Percentiles rank a stretch among this genome's conserved stretches.
Evolutionary conservation across 2,888 invertebrate genomes (phyloP).

Genomic region (Dryobota labecula): DNA sequence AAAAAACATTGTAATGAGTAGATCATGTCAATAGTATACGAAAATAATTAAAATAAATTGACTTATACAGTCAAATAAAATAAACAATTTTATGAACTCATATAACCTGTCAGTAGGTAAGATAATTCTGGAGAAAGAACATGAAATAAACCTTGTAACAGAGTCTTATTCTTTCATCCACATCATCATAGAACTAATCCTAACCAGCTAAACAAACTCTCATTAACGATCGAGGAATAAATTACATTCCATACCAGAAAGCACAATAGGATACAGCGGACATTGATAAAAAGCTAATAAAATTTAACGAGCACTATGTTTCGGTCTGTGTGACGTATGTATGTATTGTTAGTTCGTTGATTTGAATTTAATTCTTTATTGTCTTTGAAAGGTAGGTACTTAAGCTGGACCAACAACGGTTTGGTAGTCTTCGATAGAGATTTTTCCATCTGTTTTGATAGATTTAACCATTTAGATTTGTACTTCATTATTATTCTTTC

Average conservation of each 20-base stretch:
- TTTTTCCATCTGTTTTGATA: background rate
- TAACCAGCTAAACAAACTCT: background rate
- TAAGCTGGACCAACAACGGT: background rate
- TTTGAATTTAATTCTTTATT: slow-evolving; percentile 39
- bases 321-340: slow-evolving; percentile 38
- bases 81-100: too few relatives aligned
- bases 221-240: slow-evolving; percentile 4
- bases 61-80: too few relatives aligned
- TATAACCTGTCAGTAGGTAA: too few relatives aligned
- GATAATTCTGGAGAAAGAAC: too few relatives aligned
- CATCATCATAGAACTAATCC: background rate
- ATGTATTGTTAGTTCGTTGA: slow-evolving; percentile 30
- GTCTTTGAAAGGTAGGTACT: background rate
- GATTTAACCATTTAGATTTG: background rate
- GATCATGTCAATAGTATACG: too few relatives aligned
- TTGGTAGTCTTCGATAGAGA: background rate
- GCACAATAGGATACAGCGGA: slow-evolving; percentile 23
- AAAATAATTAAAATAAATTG: too few relatives aligned
- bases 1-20: too few relatives aligned
- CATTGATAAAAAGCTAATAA: slow-evolving; percentile 59
- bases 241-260: slow-evolving; percentile 25
- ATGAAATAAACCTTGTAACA: slow-evolving; percentile 21
- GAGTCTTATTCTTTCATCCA: background rate
- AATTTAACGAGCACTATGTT: slow-evolving; percentile 49
- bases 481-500: background rate